phyloP scores from a whole-genome alignment of 64 coral and sea anemone species.

The Stichodactyla mertensii region DNA sequence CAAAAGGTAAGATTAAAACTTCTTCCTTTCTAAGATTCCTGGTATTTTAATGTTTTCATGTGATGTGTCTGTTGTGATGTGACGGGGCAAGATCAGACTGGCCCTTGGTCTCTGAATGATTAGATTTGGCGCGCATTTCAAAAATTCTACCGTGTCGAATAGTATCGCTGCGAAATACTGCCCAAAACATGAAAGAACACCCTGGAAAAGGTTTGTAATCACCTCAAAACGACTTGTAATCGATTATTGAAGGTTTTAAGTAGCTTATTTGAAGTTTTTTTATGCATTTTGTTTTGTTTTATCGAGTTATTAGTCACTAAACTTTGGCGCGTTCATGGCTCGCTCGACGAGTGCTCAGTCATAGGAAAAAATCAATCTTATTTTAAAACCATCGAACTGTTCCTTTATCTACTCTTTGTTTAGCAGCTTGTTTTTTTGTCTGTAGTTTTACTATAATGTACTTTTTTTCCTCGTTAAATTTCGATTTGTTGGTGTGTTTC shows the following conservation, averaged over 20 bases:
- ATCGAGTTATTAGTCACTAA: not conserved
- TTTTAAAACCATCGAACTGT: too few species aligned
- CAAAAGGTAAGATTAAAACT: not conserved
- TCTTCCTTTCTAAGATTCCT: too few species aligned
- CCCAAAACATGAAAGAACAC: not conserved
- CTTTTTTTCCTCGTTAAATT: too few species aligned
- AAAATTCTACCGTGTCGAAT: not conserved
- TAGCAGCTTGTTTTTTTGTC: too few species aligned
- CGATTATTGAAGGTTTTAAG: not conserved
- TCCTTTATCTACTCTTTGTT: too few species aligned
- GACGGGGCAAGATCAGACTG: conserved; percentile 19
- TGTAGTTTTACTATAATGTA: too few species aligned
- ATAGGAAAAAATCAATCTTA: not conserved
- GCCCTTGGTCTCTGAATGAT: not conserved
- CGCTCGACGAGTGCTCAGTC: too few species aligned
- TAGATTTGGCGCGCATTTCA: conserved; percentile 22
- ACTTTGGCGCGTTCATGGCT: not conserved
- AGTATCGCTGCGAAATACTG: not conserved
- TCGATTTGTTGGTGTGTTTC: too few species aligned
- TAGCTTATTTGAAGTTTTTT: not conserved
- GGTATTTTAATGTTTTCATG: not conserved
- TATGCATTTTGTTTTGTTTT: not conserved
- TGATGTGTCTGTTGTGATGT: not conserved
- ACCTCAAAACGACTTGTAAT: not conserved
- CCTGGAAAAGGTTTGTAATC: not conserved